phyloP scores from a whole-genome alignment of 2,888 invertebrate genomes.

The Eupithecia subumbrata region DNA sequence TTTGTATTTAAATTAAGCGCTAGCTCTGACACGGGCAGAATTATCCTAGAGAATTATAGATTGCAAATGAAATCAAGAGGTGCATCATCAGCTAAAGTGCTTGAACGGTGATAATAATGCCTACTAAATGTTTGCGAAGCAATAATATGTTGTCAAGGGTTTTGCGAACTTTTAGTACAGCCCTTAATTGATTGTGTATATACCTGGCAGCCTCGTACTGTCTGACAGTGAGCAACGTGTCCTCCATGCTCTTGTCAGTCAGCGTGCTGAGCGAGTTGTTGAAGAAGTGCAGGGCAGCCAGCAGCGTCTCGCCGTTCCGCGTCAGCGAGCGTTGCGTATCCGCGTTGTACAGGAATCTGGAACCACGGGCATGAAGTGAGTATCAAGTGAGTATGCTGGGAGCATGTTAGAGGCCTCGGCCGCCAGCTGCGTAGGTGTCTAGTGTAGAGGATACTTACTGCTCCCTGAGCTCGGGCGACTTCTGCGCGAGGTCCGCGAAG shows the following conservation, averaged over 20 bases:
- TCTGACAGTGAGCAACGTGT: slow-evolving; percentile 88
- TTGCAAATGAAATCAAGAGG: too few relatives aligned
- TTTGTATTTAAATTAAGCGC: too few relatives aligned
- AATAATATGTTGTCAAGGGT: too few relatives aligned
- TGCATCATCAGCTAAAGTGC: too few relatives aligned
- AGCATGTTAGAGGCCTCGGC: background rate
- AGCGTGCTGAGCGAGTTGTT: slow-evolving; percentile 97
- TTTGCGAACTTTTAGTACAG: too few relatives aligned
- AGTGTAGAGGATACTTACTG: slow-evolving; percentile 54
- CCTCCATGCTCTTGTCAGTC: slow-evolving; percentile 99
- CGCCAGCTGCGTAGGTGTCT: background rate
- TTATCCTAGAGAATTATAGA: too few relatives aligned
- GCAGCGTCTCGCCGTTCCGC: slow-evolving; percentile 96
- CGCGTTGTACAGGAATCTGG: slow-evolving; percentile 94
- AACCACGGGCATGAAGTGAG: background rate
- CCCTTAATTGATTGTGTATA: too few relatives aligned
- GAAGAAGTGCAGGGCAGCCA: slow-evolving; percentile 98
- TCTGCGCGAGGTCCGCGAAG: slow-evolving; percentile 97
- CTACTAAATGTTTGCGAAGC: too few relatives aligned
- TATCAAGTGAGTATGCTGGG: background rate
- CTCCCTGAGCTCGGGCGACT: slow-evolving; percentile 97
- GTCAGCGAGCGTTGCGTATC: slow-evolving; percentile 96
- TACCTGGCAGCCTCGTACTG: slow-evolving; percentile 86
- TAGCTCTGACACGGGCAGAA: too few relatives aligned
- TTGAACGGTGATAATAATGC: too few relatives aligned